Conservation (phyloP, 2,888 invertebrate genomes). For the Dichetophora obliterata region DNA sequence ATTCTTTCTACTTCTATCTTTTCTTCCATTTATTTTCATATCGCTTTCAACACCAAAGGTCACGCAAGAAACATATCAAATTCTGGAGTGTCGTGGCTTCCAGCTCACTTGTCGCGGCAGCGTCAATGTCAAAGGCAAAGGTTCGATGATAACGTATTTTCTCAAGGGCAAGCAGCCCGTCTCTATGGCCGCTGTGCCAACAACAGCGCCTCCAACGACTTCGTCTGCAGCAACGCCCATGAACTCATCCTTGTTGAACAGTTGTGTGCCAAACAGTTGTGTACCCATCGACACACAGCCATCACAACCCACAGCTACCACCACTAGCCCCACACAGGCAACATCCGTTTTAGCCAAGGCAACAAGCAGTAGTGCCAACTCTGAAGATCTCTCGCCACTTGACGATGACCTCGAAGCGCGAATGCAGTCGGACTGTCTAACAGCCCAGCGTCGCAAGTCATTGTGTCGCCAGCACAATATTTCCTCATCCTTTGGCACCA, state of each 20-base stretch:
- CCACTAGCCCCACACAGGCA: not conserved
- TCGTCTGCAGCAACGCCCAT: not conserved
- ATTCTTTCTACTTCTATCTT: not conserved
- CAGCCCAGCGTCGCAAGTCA: constrained; percentile 68
- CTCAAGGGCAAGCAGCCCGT: constrained; percentile 61
- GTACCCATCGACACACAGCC: not conserved
- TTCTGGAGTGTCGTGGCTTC: constrained; percentile 83
- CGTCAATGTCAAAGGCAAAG: constrained; percentile 94
- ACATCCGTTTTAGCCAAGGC: constrained; percentile 22
- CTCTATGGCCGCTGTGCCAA: not conserved
- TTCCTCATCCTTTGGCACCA: constrained; percentile 68
- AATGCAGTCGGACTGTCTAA: constrained; percentile 58
- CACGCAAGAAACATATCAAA: constrained; percentile 89
- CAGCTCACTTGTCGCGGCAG: constrained; percentile 86
- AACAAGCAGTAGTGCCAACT: constrained; percentile 55
- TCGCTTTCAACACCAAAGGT: constrained; percentile 72
- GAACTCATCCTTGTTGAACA: not conserved
- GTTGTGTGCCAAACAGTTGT: not conserved
- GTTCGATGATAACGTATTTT: constrained; percentile 93
- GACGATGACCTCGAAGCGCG: constrained; percentile 67
- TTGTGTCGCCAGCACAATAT: constrained; percentile 69
- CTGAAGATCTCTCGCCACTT: constrained; percentile 58
- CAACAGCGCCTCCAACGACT: not conserved
- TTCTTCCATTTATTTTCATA: not conserved
- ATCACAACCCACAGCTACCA: not conserved